Evolutionary conservation across 2,797 vertebrate genomes (phyloP).

Genomic region (Aeoliscus strigatus): DNA sequence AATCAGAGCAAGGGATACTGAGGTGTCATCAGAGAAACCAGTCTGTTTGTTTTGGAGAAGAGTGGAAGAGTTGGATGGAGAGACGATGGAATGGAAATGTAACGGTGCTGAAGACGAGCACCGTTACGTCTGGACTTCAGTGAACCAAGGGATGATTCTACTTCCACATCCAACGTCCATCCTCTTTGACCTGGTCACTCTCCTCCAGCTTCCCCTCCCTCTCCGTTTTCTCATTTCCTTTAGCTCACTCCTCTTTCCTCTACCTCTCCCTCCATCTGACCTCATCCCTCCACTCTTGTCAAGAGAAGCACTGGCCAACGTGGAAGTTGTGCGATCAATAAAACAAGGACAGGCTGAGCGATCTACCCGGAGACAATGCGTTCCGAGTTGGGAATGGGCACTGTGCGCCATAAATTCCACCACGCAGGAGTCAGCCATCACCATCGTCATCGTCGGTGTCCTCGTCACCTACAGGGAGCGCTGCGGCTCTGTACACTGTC

Average conservation of each 20-base stretch:
- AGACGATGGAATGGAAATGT: no score
- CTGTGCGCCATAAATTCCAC: slow-evolving; percentile 69
- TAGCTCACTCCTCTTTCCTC: slow-evolving; percentile 35
- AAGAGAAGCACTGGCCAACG: slow-evolving; percentile 68
- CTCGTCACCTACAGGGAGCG: slow-evolving; percentile 41
- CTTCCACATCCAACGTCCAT: slow-evolving; percentile 41
- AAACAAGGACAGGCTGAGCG: slow-evolving; percentile 74
- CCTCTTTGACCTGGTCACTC: slow-evolving; percentile 20
- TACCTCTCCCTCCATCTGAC: slow-evolving; percentile 69
- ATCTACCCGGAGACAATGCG: slow-evolving; percentile 67
- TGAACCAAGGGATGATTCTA: slow-evolving; percentile 56
- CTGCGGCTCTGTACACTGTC: slow-evolving; percentile 66
- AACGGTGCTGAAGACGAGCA: no score
- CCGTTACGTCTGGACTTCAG: no score
- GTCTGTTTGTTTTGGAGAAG: no score
- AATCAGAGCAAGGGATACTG: no score
- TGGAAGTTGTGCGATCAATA: slow-evolving; percentile 79
- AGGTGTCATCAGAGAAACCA: no score
- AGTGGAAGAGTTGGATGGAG: no score
- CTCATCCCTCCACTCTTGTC: slow-evolving; percentile 76
- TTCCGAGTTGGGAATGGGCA: slow-evolving; percentile 61
- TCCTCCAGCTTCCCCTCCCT: slow-evolving; percentile 22
- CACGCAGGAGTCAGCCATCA: slow-evolving; percentile 61
- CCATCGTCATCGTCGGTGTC: slow-evolving; percentile 45
- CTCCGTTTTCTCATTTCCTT: slow-evolving; percentile 7